Evolutionary conservation across 2,113 vertebrate species (phyloP).

Genomic region (Gallinago jamesoni): DNA sequence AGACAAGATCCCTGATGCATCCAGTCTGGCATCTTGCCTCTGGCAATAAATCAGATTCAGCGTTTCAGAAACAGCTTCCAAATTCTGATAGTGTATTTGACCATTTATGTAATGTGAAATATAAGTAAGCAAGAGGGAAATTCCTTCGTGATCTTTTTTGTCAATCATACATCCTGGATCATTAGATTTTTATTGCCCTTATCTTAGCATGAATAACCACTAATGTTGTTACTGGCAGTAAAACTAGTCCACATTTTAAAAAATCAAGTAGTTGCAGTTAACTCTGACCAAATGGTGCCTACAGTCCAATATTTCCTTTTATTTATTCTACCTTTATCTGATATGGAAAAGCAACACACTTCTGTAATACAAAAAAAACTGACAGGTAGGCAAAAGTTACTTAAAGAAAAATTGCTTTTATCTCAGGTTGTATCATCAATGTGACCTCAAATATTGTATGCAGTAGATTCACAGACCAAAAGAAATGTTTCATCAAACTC

Average conservation of each 20-base stretch:
- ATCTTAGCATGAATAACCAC: background rate
- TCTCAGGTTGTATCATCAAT: background rate
- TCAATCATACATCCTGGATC: background rate
- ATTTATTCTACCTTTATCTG: background rate
- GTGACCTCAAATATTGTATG: background rate
- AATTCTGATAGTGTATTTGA: background rate
- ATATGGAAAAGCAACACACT: background rate
- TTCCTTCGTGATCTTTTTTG: background rate
- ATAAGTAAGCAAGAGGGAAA: background rate
- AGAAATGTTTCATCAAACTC: background rate
- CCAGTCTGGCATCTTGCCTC: conserved; percentile 30
- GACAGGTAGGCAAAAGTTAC: background rate
- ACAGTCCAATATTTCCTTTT: background rate
- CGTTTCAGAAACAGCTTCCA: conserved; percentile 2
- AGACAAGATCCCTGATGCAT: conserved; percentile 17
- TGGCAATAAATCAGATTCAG: conserved; percentile 10
- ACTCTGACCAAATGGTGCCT: background rate
- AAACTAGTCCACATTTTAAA: background rate
- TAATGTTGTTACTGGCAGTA: background rate
- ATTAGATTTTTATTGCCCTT: background rate
- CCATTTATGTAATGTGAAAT: background rate
- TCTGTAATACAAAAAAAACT: background rate
- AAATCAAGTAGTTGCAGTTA: background rate
- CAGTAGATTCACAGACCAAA: background rate
- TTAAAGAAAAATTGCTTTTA: background rate